Percentiles rank a stretch among this genome's conserved stretches.
Conservation (phyloP, 2,888 invertebrate species). For the Acanthopleura granulata region DNA sequence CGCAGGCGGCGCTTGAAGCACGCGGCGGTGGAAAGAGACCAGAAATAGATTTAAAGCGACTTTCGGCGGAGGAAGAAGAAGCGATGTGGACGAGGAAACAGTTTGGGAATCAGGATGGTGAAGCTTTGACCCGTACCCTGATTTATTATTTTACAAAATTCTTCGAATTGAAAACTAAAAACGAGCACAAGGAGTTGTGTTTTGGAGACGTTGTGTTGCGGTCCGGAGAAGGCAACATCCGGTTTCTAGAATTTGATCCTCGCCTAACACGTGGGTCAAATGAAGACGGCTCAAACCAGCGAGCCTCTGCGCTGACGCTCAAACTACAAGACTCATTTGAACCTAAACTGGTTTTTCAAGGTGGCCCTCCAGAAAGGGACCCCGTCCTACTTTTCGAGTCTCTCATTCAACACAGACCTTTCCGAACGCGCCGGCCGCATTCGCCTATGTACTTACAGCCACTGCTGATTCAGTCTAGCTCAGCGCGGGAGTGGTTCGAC, state of each 20-base stretch:
- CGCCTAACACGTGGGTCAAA: background rate
- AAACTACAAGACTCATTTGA: slow-evolving; percentile 1
- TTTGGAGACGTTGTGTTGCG: slow-evolving; percentile 9
- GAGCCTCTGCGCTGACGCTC: background rate
- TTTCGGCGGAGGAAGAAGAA: background rate
- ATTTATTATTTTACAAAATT: slow-evolving; percentile 14
- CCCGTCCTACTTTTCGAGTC: slow-evolving; percentile 15
- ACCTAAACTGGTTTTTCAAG: slow-evolving; percentile 20
- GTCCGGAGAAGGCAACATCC: slow-evolving; percentile 10
- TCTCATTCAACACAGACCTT: slow-evolving; percentile 11
- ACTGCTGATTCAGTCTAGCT: background rate
- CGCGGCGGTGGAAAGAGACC: background rate
- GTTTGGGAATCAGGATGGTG: background rate
- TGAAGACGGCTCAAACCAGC: background rate
- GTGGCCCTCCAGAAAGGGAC: slow-evolving; percentile 10
- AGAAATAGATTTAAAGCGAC: background rate
- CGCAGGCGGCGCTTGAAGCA: background rate
- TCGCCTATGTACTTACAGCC: slow-evolving; percentile 19
- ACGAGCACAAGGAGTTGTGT: slow-evolving; percentile 3
- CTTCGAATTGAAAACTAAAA: slow-evolving; percentile 8
- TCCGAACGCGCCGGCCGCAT: background rate
- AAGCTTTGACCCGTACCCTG: background rate
- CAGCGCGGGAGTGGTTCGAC: slow-evolving; percentile 19
- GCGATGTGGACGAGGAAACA: background rate
- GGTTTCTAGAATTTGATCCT: slow-evolving; percentile 11